Base-by-base conservation (phyloP, 1,140 invertebrate species). In the Drosophila ercepeae region DNA sequence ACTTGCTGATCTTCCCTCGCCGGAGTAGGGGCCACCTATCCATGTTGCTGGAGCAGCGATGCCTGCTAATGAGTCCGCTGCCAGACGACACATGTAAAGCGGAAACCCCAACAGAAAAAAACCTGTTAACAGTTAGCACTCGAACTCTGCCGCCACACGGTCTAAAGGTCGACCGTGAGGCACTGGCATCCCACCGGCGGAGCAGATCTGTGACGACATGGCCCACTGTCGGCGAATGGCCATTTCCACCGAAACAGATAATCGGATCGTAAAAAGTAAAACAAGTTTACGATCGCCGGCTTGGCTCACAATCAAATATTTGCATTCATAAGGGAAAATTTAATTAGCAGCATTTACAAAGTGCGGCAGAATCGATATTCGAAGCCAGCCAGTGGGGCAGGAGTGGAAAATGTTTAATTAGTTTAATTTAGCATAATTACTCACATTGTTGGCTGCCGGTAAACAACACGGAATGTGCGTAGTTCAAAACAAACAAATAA, bases 361-460 rank as follows among this genome's bases (percentile, higher is more conserved):
- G 46, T 68, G 39, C 52, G 51, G 46, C 68, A 67, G 51, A 23
- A 44, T 51, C 50, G 45, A 68, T 50, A 60, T 52, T 53, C 14
- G 36, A 4, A 39, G 32, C 46, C 19, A 16, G 49, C 11, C 14
- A 46, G n/a, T 5, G 11, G 29, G 6, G 39, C 25, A 58, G 63
- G 34, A 23, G 36, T 39, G 42, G 46, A 57, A 71, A 75, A 71
- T 58, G 55, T 78, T 82, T 88, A 88, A 86, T 86, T 82, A 75
- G 82, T 88, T 68, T 54, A 81, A 86, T 82, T 88, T 74, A 88
- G 73, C 82, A 86, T 88, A 88, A 86, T 88, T 86, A 86, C 75
- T 51, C 54, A 88, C 69, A 52, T 63, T 82, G 77, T 75, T 65
- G 60, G 71, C 54, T 16, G 55, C 19, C 29, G 34, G 64, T 68